phyloP scores from a whole-genome alignment of 2,888 invertebrate genomes.

The Aphrophora alni region DNA sequence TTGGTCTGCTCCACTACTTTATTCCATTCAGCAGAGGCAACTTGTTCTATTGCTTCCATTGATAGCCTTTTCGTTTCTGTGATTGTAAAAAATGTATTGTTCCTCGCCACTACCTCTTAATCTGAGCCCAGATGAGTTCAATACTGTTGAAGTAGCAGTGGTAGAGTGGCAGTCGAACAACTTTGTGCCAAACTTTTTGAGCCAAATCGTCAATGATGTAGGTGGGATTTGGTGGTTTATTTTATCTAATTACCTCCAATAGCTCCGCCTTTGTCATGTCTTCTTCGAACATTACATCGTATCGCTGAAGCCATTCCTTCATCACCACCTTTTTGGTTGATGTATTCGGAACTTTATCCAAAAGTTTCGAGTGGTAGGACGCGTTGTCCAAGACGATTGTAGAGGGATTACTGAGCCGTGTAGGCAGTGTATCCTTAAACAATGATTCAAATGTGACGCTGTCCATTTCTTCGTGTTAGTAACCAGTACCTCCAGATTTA shows the following conservation, averaged over 20 bases:
- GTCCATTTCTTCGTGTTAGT: constrained; percentile 35
- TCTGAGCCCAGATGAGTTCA: constrained; percentile 42
- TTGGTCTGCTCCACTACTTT: constrained; percentile 33
- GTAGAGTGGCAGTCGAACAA: constrained; percentile 42
- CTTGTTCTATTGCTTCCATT: constrained; percentile 23
- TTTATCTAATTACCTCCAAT: background rate
- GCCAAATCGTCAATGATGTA: constrained; percentile 40
- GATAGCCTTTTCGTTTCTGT: constrained; percentile 20
- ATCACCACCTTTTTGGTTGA: background rate
- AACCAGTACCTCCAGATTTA: background rate
- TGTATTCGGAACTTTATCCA: constrained; percentile 13
- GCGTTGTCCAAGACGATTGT: no score
- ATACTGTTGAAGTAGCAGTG: constrained; percentile 43
- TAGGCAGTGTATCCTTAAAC: constrained; percentile 26
- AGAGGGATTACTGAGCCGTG: no score
- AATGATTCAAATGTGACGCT: constrained; percentile 13
- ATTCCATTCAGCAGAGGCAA: constrained; percentile 36
- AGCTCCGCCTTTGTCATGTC: no score
- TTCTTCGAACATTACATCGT: background rate
- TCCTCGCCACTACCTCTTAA: constrained; percentile 40
- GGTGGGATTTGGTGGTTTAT: background rate
- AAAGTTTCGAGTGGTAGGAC: constrained; percentile 24
- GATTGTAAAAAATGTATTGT: constrained; percentile 34
- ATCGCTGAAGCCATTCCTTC: constrained; percentile 1
- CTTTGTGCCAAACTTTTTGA: constrained; percentile 25